Conservation (phyloP, 2,797 vertebrate species). For the Enteromius viviparus region DNA sequence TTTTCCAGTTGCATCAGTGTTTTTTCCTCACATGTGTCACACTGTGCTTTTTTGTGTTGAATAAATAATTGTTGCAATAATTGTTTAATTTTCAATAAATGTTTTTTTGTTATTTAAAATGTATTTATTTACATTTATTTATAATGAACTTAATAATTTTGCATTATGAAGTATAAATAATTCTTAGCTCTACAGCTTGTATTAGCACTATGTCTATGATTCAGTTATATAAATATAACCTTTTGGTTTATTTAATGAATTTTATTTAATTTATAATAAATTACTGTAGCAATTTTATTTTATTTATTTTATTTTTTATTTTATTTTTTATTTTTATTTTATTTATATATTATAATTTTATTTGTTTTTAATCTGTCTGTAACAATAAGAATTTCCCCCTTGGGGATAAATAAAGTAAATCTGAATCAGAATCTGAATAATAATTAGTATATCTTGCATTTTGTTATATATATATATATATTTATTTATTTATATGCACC, state of each 20-base stretch:
- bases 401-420: no score
- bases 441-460: background rate
- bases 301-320: no score
- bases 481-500: background rate
- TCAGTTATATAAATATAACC: background rate
- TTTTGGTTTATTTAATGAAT: background rate
- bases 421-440: no score
- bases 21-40: background rate
- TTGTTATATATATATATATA: background rate
- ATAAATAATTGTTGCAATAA: background rate
- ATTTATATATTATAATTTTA: no score
- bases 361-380: no score
- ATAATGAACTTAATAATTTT: background rate
- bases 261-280: background rate
- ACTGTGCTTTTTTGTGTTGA: background rate
- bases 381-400: no score
- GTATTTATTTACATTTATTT: background rate
- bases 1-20: background rate
- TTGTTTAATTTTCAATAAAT: background rate
- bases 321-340: no score
- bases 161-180: background rate
- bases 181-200: background rate
- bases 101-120: background rate
- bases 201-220: background rate
- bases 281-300: no score